These are phyloP conservation scores for Mohoua ochrocephala DNA, from an alignment of 2,113 vertebrate genomes.

Conservation along the genomic window DNA sequence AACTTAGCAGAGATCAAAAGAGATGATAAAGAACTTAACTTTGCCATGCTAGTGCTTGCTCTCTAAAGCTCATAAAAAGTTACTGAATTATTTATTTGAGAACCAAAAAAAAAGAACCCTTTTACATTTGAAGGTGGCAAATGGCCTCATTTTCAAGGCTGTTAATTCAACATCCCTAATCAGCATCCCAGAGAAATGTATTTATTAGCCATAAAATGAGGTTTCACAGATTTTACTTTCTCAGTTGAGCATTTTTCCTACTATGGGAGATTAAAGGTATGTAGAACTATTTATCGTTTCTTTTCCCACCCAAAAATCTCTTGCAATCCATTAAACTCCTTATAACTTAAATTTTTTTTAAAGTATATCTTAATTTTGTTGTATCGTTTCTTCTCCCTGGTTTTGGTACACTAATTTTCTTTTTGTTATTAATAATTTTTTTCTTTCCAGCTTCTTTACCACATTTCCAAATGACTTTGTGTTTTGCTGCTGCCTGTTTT, in stretches of 20 bases:
- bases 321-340: not conserved
- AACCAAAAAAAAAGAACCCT: not conserved
- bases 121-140: not conserved
- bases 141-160: not conserved
- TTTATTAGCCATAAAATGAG: not conserved
- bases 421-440: not conserved
- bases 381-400: not conserved
- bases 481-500: not conserved
- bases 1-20: slow-evolving; percentile 7
- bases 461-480: not conserved
- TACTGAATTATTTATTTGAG: slow-evolving; percentile 27
- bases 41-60: not conserved
- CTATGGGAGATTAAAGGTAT: not conserved
- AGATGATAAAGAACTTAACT: slow-evolving; percentile 21
- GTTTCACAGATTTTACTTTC: not conserved
- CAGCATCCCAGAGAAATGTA: not conserved
- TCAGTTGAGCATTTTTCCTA: not conserved
- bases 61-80: not conserved
- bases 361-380: not conserved
- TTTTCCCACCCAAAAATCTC: not conserved
- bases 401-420: not conserved
- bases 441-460: not conserved
- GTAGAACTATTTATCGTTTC: not conserved
- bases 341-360: not conserved
- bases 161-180: not conserved